Conservation (phyloP, 1,140 invertebrate species). For the Sitobion miscanthi region DNA sequence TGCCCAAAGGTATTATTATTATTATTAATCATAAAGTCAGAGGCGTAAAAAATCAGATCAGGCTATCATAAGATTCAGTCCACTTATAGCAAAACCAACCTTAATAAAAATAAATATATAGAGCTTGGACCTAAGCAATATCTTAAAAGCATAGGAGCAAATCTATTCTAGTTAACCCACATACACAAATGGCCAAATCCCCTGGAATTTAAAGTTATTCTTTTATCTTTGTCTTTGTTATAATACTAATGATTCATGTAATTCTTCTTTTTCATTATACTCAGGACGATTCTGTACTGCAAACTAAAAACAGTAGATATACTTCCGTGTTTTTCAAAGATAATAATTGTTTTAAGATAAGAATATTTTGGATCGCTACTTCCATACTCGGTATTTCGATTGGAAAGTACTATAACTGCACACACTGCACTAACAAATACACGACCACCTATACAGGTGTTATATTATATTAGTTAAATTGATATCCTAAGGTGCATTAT, state of each 20-base stretch:
- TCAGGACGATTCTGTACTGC: not conserved
- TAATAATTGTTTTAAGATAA: not conserved
- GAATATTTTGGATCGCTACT: not conserved
- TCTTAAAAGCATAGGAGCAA: not conserved
- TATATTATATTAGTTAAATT: no score
- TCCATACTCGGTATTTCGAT: not conserved
- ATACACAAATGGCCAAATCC: not conserved
- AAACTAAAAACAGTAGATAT: not conserved
- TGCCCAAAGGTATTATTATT: slow-evolving; percentile 2
- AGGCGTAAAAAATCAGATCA: not conserved
- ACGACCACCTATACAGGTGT: not conserved
- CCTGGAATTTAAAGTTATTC: not conserved
- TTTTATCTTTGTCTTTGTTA: not conserved
- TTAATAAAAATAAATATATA: not conserved
- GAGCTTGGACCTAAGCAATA: not conserved
- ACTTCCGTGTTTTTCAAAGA: not conserved
- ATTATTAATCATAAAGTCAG: not conserved
- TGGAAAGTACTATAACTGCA: not conserved
- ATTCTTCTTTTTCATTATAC: not conserved
- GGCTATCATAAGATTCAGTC: not conserved
- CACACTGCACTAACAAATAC: not conserved
- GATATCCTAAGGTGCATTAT: not conserved
- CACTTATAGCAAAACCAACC: not conserved
- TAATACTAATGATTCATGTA: not conserved
- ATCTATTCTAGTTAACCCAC: not conserved